Base-by-base conservation (phyloP, 2,113 vertebrate species). In the Zingel zingel region DNA sequence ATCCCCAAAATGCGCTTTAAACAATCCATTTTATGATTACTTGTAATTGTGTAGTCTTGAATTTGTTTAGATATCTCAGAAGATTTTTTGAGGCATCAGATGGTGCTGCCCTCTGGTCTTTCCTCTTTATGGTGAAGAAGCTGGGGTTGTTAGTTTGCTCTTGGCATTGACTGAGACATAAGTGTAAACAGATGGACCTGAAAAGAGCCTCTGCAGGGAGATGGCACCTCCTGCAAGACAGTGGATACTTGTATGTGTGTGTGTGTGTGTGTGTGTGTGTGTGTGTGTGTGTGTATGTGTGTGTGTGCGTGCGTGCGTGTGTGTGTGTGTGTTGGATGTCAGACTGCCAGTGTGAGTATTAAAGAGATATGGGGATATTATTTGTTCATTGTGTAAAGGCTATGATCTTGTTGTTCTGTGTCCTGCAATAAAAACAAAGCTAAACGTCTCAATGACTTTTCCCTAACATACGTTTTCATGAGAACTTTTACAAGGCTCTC, bases 371-470 rank as follows among this genome's bases (percentile, higher is more conserved):
- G 18, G 27, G 47, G 16, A 65, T 39, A 54, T 66, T 23, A 51
- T 72, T 74, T 66, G 74, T 83, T 78, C 8, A 47, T 61, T 81
- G 71, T 81, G 25, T 79, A 84, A 86, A 81, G 48, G 21, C 54
- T 86, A 77, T 62, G 62, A 76, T 90, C 10, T 80, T 84, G 77
- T 83, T 81, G 65, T 84, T 85, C 43, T 72, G 9, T 18, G 85
- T 88, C 74, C 73, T 82, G 87, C 83, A 93, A 88, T 94, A 90
- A 90, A 92, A 92, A 88, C 54, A 78, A 91, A 69, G 81, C 77
- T 87, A 82, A 86, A 88, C 59, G 69, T 89, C 78, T 85, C 56
- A 62, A 56, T 15, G 25, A 47, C 61, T 64, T 86, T 71, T 73
- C 56, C 67, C 5, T 80, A 4, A 25, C 47, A 54, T 3, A 12